These are phyloP conservation scores for Anolis carolinensis DNA, from an alignment of 2,113 vertebrate species.

Conservation along the genomic window DNA sequence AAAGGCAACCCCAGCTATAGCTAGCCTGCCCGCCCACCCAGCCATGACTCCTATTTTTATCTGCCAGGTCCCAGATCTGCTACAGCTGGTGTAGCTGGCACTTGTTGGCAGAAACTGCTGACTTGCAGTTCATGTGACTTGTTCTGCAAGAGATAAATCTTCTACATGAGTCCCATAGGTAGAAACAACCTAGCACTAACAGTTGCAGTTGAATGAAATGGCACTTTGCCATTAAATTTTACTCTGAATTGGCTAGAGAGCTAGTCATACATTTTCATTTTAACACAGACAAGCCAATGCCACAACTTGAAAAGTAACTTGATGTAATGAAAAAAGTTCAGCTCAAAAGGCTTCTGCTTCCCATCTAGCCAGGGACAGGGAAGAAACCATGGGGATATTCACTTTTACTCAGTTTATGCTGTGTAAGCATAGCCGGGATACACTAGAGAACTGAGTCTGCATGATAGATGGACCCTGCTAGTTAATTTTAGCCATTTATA, in stretches of 20 bases:
- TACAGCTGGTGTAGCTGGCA: no score
- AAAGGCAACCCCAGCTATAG: no score
- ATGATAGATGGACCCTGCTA: slow-evolving; percentile 8
- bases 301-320: neutral
- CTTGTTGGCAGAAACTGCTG: no score
- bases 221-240: neutral
- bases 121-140: no score
- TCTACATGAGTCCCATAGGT: no score
- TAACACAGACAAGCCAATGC: neutral
- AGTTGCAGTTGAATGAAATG: no score
- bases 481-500: slow-evolving; percentile 9
- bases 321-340: neutral
- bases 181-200: no score
- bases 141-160: no score
- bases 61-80: no score
- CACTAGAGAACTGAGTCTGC: neutral
- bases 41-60: no score
- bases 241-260: neutral
- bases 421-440: neutral
- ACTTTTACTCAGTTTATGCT: neutral
- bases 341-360: neutral
- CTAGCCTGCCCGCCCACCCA: no score
- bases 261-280: neutral
- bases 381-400: neutral
- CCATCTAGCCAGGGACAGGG: neutral